A percentile compares a stretch with the other conserved stretches of the same genome.
These are phyloP conservation scores for Drosophila albomicans DNA, from an alignment of 1,140 invertebrate species.

Conservation along the genomic window DNA sequence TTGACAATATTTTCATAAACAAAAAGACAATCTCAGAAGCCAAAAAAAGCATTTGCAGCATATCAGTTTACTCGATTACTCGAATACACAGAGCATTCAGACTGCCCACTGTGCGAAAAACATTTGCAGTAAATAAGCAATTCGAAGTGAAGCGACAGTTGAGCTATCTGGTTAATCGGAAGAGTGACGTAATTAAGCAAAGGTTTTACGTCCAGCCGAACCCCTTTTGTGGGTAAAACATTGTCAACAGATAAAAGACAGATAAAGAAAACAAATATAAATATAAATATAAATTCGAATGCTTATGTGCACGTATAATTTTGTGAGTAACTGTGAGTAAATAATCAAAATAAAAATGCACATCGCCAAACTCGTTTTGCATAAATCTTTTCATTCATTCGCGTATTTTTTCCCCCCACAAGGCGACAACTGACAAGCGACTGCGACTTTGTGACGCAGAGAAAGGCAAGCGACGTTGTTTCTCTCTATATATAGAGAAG, in stretches of 20 bases:
- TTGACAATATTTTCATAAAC: slow-evolving; percentile 21
- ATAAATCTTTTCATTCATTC: slow-evolving; percentile 70
- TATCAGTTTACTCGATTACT: slow-evolving; percentile 22
- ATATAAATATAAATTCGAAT: slow-evolving; percentile 22
- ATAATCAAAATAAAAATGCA: slow-evolving; percentile 37
- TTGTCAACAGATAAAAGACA: slow-evolving; percentile 27
- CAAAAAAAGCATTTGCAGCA: background rate
- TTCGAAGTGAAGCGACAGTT: slow-evolving; percentile 41
- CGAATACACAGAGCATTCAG: background rate
- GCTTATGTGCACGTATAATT: background rate
- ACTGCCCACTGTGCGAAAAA: background rate
- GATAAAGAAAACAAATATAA: slow-evolving; percentile 45
- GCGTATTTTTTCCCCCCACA: slow-evolving; percentile 8
- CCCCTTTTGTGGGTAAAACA: slow-evolving; percentile 30
- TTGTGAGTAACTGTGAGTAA: slow-evolving; percentile 17
- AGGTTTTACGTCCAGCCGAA: slow-evolving; percentile 44
- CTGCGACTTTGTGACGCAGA: slow-evolving; percentile 9
- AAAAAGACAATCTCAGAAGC: background rate
- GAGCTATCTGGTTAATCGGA: slow-evolving; percentile 19
- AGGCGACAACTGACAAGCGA: slow-evolving; percentile 22
- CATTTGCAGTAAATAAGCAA: slow-evolving; percentile 17
- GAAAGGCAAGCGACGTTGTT: slow-evolving; percentile 6
- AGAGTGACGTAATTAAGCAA: slow-evolving; percentile 66
- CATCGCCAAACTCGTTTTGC: slow-evolving; percentile 58
- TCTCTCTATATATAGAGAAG: slow-evolving; percentile 33